These are phyloP conservation scores for Montipora capitata DNA, from an alignment of 92 coral and sea anemone species.

Conservation along the genomic window DNA sequence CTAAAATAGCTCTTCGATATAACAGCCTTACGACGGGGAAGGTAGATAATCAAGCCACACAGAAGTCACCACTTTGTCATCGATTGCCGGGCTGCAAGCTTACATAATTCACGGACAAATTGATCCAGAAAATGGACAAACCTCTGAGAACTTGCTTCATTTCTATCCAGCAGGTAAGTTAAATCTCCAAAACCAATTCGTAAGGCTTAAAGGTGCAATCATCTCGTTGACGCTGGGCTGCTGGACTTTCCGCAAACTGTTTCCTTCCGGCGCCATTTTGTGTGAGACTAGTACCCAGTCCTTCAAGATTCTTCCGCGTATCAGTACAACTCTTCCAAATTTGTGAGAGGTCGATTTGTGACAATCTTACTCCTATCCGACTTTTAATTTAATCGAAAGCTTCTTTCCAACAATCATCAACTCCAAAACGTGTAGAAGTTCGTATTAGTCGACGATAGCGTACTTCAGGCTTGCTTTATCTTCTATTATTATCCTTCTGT, in stretches of 20 bases:
- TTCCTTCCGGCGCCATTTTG: background rate
- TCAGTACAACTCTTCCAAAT: background rate
- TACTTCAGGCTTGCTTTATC: too few species aligned
- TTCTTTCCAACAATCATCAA: too few species aligned
- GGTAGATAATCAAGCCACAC: background rate
- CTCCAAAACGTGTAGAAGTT: too few species aligned
- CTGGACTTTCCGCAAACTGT: background rate
- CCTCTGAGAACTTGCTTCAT: background rate
- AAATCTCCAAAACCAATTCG: background rate
- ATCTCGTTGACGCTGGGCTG: background rate
- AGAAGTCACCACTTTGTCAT: background rate
- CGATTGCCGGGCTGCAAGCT: background rate
- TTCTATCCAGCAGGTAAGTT: background rate
- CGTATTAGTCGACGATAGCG: too few species aligned
- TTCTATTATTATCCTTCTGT: too few species aligned
- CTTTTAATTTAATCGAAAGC: too few species aligned
- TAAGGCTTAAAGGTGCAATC: background rate
- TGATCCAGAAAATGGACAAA: background rate
- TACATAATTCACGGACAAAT: background rate
- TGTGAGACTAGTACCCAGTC: background rate
- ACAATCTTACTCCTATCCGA: too few species aligned
- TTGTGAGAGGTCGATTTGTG: too few species aligned
- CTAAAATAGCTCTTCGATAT: background rate
- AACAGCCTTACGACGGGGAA: background rate
- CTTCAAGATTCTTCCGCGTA: background rate